Percentiles rank a stretch among this genome's conserved stretches.
These are phyloP conservation scores for Seriola quinqueradiata DNA, from an alignment of 2,113 vertebrate species.

Conservation along the genomic window DNA sequence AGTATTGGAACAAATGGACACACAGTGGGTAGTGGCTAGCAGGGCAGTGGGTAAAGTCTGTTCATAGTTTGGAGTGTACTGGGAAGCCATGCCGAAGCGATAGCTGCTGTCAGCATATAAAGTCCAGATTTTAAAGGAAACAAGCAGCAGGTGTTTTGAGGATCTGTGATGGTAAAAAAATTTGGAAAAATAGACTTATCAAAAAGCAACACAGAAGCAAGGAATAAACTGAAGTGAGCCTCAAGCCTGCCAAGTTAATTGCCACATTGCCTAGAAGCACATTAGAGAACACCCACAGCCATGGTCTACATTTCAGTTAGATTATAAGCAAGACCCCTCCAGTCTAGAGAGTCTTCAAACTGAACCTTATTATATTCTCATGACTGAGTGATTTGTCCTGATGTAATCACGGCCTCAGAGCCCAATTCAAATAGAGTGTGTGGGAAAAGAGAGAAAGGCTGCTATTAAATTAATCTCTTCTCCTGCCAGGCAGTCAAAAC, in stretches of 20 bases:
- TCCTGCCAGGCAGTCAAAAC: constrained; percentile 90
- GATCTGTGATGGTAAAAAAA: constrained; percentile 10
- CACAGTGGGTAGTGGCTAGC: constrained; percentile 48
- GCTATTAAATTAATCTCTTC: constrained; percentile 74
- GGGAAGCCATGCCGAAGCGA: constrained; percentile 64
- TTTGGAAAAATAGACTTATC: constrained; percentile 16
- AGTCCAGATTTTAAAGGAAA: constrained; percentile 30
- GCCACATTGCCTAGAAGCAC: constrained; percentile 44
- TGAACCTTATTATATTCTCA: constrained; percentile 72
- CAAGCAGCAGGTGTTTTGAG: constrained; percentile 40
- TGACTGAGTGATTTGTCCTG: constrained; percentile 72
- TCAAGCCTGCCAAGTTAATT: constrained; percentile 58
- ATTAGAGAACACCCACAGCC: constrained; percentile 63
- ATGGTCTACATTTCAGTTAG: constrained; percentile 63
- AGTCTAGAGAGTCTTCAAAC: constrained; percentile 64
- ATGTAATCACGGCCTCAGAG: constrained; percentile 77
- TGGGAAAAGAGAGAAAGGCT: constrained; percentile 69
- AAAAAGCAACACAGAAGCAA: constrained; percentile 42
- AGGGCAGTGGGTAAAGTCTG: constrained; percentile 40
- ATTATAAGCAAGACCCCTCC: constrained; percentile 67
- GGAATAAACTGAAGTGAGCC: constrained; percentile 39
- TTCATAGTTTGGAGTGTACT: constrained; percentile 33
- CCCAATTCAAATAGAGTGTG: constrained; percentile 76
- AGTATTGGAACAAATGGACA: constrained; percentile 57
- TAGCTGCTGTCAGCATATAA: constrained; percentile 51